Percentiles rank a stretch among this genome's conserved stretches.
Conservation (phyloP, 2,113 vertebrate genomes). For the Amblyornis subalaris region DNA sequence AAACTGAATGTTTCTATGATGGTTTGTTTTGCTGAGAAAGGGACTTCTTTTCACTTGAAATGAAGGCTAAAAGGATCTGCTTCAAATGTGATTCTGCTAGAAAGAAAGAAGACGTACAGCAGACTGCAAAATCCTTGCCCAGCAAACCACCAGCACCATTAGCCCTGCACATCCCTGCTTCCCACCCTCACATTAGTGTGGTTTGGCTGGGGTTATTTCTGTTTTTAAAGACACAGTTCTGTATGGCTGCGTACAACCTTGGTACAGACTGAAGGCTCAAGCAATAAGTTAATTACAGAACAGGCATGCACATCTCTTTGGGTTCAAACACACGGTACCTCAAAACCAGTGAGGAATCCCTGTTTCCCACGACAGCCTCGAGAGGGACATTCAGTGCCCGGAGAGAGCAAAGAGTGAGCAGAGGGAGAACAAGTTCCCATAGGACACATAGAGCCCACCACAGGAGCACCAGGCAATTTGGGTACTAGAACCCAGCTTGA, state of each 20-base stretch:
- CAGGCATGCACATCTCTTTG: neutral
- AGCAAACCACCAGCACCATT: neutral
- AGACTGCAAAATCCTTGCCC: neutral
- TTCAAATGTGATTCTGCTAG: neutral
- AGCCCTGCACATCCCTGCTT: neutral
- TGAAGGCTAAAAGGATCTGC: neutral
- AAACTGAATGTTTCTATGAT: neutral
- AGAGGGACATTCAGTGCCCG: neutral
- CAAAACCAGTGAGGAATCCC: neutral
- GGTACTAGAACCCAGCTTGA: fast-evolving
- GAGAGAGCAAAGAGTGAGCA: neutral
- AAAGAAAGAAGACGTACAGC: neutral
- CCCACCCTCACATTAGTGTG: neutral
- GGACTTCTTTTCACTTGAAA: conserved; percentile 13
- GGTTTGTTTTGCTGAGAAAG: conserved; percentile 31
- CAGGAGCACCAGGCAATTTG: neutral
- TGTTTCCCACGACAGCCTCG: fast-evolving
- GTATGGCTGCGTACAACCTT: neutral
- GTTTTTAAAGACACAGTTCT: neutral
- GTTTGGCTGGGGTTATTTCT: neutral
- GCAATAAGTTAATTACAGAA: neutral
- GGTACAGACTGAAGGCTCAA: neutral
- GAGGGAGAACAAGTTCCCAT: fast-evolving
- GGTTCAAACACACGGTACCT: neutral
- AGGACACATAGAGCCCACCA: neutral